Percentiles rank a stretch among this genome's conserved stretches.
Conservation (phyloP, 2,113 vertebrate genomes). For the Plecturocebus donacophilus region DNA sequence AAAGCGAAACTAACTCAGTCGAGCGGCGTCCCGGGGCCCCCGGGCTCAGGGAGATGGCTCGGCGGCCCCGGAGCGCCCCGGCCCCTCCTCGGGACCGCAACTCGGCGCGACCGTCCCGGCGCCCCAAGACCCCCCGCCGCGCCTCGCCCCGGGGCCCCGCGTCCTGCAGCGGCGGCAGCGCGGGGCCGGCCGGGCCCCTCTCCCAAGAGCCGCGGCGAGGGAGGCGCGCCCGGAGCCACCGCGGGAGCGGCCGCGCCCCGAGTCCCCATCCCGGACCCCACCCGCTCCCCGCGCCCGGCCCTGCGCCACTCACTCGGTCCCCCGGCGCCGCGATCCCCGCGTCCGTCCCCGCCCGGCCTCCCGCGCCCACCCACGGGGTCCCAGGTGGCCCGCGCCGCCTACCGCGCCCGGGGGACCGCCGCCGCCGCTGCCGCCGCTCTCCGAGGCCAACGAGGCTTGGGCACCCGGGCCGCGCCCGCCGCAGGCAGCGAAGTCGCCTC, state of each 20-base stretch:
- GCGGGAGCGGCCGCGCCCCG: not conserved
- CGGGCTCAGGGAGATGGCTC: not conserved
- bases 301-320: not conserved
- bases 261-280: not conserved
- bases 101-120: not conserved
- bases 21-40: constrained; percentile 10
- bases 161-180: not conserved
- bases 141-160: constrained; percentile 9
- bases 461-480: constrained; percentile 58
- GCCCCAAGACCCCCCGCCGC: not conserved
- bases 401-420: constrained; percentile 24
- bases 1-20: constrained; percentile 66
- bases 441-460: constrained; percentile 17
- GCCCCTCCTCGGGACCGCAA: not conserved
- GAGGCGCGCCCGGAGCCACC: not conserved
- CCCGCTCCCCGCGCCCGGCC: not conserved
- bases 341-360: not conserved
- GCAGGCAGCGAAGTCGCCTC: constrained; percentile 59
- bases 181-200: constrained; percentile 54
- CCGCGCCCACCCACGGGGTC: not conserved
- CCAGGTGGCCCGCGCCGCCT: not conserved
- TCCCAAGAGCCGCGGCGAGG: constrained; percentile 6
- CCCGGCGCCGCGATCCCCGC: not conserved
- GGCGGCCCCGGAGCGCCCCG: not conserved
- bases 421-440: constrained; percentile 20